Evolutionary conservation across 2,113 vertebrate species (phyloP), one percentile per base, ranked within the genome.

Genomic region (Halcyon senegalensis): DNA sequence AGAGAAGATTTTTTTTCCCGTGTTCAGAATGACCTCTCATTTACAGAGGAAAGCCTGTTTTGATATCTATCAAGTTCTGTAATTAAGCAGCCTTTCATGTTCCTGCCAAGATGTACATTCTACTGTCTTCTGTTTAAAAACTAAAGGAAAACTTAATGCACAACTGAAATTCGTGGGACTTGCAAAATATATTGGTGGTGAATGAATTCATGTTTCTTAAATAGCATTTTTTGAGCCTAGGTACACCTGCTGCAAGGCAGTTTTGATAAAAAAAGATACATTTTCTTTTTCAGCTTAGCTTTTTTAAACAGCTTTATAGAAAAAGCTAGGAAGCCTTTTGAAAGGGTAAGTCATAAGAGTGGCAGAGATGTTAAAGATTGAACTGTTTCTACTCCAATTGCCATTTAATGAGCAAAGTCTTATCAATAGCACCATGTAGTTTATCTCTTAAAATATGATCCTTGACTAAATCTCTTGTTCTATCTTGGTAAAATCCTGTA

Each of bases 1-100:
- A 55, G 51, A 83, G n/a, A 12, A 85, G 58, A 35, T 19, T 33
- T 72, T 33, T 63, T 50, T 46, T 9, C 20, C 0, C 14, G 0
- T 81, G 13, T 68, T 62, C 37, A 74, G 43, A 64, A 68, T 67
- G 9, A 25, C 20, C 85, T 20, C 39, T 75, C 27, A 39, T 88
- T 82, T 95, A 44, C 21, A 81, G 81, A 33, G 11, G 64, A 89
- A 74, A 83, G 23, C 30, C 30, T 66, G 35, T 66, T 87, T 60
- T 69, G 33, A 3, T 90, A 56, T 23, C 80, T 0, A 0, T 44
- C 27, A 39, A 74, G 11, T 90, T 78, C 56, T 90, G 64, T 39
- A 87, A 4, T 70, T 84, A 72, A 46, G 16, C 58, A 75, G 10
- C 28, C 15, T 85, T 94, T 87, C 24, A 28, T 58, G 11, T 56